Evolutionary conservation across 2,113 vertebrate genomes (phyloP).

Genomic region (Anoura caudifer): DNA sequence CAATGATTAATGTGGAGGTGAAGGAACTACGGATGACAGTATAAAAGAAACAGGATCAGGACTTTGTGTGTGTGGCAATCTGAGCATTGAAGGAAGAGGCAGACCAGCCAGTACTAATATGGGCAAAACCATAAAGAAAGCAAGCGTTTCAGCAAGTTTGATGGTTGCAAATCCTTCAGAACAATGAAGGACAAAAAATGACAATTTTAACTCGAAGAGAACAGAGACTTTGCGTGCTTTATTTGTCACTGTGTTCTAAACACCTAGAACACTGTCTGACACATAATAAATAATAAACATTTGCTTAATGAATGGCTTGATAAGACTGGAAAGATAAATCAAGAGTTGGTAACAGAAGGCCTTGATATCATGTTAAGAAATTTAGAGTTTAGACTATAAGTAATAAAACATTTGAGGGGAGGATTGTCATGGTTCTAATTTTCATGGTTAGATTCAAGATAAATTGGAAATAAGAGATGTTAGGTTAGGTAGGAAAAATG

Average conservation of each 20-base stretch:
- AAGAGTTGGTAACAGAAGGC: not conserved
- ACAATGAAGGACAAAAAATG: not conserved
- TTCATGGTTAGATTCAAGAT: not conserved
- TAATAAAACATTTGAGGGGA: not conserved
- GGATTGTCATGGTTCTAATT: not conserved
- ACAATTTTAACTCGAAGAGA: not conserved
- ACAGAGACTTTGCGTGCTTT: not conserved
- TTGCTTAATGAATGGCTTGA: not conserved
- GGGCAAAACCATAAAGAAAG: not conserved
- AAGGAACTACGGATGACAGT: not conserved
- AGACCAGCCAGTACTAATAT: not conserved
- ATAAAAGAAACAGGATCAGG: not conserved
- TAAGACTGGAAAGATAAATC: not conserved
- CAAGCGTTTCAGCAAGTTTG: not conserved
- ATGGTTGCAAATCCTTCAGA: not conserved
- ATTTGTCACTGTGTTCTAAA: not conserved
- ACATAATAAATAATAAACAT: not conserved
- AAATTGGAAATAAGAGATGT: not conserved
- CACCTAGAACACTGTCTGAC: not conserved
- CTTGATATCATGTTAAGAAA: not conserved
- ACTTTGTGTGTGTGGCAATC: not conserved
- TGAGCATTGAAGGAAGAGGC: not conserved
- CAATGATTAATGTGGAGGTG: not conserved
- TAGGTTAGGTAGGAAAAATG: not conserved
- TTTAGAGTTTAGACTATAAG: not conserved